These are phyloP conservation scores for Sarcophaga subvicina DNA, from an alignment of 2,888 invertebrate species.

Conservation along the genomic window DNA sequence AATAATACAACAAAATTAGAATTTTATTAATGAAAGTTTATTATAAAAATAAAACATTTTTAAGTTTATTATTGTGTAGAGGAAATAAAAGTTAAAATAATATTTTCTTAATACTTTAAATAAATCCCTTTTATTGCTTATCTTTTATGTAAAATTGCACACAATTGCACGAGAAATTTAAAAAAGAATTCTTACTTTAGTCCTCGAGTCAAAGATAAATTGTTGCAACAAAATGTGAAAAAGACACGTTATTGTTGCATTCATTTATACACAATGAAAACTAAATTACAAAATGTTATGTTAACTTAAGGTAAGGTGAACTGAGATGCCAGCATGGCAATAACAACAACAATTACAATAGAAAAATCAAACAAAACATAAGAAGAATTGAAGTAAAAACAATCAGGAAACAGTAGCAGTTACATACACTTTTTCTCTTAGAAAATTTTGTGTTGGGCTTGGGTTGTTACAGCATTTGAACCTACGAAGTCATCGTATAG, in stretches of 20 bases:
- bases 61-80: no score
- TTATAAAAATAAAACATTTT: no score
- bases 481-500: no score
- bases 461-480: no score
- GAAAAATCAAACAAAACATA: neutral
- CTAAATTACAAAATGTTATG: neutral
- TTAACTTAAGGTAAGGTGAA: conserved; percentile 24
- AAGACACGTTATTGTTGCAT: neutral
- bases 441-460: no score
- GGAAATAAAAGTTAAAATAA: no score
- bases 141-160: neutral
- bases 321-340: neutral
- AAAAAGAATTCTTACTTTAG: conserved; percentile 1
- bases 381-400: no score
- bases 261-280: neutral
- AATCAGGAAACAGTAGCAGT: no score
- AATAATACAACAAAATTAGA: no score
- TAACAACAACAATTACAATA: neutral
- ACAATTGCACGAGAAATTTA: neutral
- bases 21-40: no score
- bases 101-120: neutral
- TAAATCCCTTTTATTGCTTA: conserved; percentile 5
- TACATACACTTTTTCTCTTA: no score
- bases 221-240: neutral
- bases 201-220: no score